Conservation (phyloP, 2,888 invertebrate species). For the Latrodectus elegans region DNA sequence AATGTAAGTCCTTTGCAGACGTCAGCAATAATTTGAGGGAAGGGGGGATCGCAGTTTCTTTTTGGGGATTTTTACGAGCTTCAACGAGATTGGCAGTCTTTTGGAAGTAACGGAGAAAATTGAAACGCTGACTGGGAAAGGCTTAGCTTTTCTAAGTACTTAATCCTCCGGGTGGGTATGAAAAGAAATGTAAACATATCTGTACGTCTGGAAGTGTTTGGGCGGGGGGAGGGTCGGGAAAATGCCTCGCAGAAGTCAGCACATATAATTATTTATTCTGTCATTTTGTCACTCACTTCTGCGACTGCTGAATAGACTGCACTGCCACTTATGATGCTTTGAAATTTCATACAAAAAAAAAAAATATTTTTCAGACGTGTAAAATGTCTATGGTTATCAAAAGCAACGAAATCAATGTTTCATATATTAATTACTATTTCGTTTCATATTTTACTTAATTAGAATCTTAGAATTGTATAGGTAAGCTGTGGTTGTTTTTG, state of each 20-base stretch:
- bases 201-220: not conserved
- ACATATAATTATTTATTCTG: not conserved
- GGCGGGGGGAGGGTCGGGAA: conserved; percentile 14
- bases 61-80: conserved; percentile 1
- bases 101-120: not conserved
- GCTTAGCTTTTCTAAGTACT: conserved; percentile 5
- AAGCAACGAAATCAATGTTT: too few species aligned
- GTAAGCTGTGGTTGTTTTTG: too few species aligned
- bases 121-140: conserved; percentile 5
- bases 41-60: conserved; percentile 5
- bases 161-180: conserved; percentile 2
- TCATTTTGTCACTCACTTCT: not conserved
- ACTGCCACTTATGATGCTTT: too few species aligned
- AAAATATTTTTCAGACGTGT: too few species aligned
- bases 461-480: too few species aligned
- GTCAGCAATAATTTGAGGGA: conserved; percentile 64
- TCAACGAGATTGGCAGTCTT: conserved; percentile 5
- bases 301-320: too few species aligned
- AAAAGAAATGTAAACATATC: conserved; percentile 5
- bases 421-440: too few species aligned
- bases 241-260: not conserved
- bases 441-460: too few species aligned
- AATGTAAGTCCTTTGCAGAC: conserved; percentile 66
- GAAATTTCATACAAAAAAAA: too few species aligned
- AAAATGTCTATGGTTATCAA: too few species aligned